phyloP scores from a whole-genome alignment of 2,888 invertebrate genomes.

The Melanostoma mellinum region DNA sequence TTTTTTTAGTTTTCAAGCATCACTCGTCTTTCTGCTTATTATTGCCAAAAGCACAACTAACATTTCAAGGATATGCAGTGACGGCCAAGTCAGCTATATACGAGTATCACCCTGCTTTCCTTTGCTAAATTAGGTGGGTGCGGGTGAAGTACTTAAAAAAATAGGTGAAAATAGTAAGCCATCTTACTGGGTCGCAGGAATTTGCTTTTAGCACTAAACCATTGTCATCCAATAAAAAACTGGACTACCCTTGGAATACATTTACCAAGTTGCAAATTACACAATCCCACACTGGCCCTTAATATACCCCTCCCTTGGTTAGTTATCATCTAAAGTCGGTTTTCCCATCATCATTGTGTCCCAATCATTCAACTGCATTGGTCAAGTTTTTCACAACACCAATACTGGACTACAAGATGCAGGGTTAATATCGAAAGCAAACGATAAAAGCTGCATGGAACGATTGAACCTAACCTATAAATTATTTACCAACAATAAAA shows the following conservation, averaged over 20 bases:
- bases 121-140: too few species aligned
- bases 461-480: constrained; percentile 61
- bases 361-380: too few species aligned
- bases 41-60: constrained; percentile 40
- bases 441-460: constrained; percentile 41
- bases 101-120: constrained; percentile 1
- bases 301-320: too few species aligned
- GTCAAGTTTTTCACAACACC: not conserved
- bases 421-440: constrained; percentile 20
- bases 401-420: not conserved
- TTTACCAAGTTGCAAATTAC: too few species aligned
- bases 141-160: not conserved
- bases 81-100: constrained; percentile 23
- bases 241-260: too few species aligned
- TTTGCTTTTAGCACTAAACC: too few species aligned
- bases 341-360: too few species aligned
- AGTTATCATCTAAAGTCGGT: too few species aligned
- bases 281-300: too few species aligned
- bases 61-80: constrained; percentile 34
- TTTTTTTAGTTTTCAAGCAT: not conserved
- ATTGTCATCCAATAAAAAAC: too few species aligned
- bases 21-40: constrained; percentile 45
- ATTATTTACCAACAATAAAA: constrained; percentile 72
- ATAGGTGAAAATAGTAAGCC: too few species aligned
- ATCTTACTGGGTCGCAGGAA: too few species aligned